These are phyloP conservation scores for Natator depressus DNA, from an alignment of 2,113 vertebrate genomes.

Conservation along the genomic window DNA sequence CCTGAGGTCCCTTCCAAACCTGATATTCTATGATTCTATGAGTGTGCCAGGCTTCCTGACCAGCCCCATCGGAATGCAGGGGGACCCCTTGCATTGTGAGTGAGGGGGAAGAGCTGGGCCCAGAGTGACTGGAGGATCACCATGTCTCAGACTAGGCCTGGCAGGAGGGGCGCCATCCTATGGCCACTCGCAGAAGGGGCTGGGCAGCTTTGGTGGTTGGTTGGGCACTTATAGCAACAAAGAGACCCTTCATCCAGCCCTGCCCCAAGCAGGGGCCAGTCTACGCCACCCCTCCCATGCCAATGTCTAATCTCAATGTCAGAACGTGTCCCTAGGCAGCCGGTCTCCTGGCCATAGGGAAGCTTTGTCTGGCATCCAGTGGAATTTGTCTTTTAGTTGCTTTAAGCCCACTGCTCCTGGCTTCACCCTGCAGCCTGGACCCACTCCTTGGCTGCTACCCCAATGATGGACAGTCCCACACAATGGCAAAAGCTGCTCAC, in stretches of 20 bases:
- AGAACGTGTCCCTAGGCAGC: background rate
- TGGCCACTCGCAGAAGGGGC: rapidly evolving
- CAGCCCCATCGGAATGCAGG: background rate
- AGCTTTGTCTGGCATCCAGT: background rate
- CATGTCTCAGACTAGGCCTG: background rate
- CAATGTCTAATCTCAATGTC: background rate
- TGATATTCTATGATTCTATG: no score
- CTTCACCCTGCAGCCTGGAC: background rate
- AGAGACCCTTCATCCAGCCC: background rate
- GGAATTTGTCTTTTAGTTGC: background rate
- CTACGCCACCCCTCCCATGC: background rate
- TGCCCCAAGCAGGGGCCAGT: background rate
- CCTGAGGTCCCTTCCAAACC: no score
- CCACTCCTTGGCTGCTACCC: background rate
- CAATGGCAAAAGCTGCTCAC: background rate
- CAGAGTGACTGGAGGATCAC: background rate
- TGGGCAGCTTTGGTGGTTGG: background rate
- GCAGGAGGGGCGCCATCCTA: rapidly evolving
- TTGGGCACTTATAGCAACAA: background rate
- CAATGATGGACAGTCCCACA: background rate
- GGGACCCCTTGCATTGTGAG: background rate
- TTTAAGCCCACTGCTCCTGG: background rate
- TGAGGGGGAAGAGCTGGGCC: background rate
- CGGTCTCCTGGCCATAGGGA: background rate
- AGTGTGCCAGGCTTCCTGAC: background rate